Evolutionary conservation across 2,113 vertebrate species (phyloP).

Genomic region (Hoplias malabaricus): DNA sequence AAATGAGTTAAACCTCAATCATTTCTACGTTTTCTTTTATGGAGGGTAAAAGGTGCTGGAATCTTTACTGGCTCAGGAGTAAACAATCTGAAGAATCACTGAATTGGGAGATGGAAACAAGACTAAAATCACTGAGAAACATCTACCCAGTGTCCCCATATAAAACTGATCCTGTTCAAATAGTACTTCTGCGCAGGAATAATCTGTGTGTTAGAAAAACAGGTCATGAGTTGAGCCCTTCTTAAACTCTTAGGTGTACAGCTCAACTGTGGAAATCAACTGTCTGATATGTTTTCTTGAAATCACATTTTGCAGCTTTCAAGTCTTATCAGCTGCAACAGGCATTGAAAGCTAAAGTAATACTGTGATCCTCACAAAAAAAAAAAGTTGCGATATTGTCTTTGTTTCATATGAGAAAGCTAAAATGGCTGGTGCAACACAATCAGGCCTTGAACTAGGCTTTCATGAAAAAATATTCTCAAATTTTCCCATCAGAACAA

Average conservation of each 20-base stretch:
- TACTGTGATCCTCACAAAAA: slow-evolving; percentile 55
- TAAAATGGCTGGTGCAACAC: slow-evolving; percentile 17
- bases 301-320: neutral
- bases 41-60: no score
- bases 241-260: neutral
- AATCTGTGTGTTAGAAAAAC: neutral
- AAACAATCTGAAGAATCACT: no score
- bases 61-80: no score
- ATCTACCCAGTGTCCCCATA: no score
- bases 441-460: neutral
- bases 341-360: slow-evolving; percentile 37
- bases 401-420: neutral
- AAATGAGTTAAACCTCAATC: no score
- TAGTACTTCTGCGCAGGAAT: no score
- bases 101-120: no score
- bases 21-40: no score
- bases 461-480: slow-evolving; percentile 24
- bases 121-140: no score
- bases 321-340: neutral
- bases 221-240: neutral
- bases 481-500: slow-evolving; percentile 47
- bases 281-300: neutral
- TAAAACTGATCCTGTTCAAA: no score
- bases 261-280: neutral
- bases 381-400: slow-evolving; percentile 11